Percentiles rank a stretch among this genome's conserved stretches.
Conservation (phyloP, 92 coral and sea anemone genomes). For the Chrysogorgia sp. region DNA sequence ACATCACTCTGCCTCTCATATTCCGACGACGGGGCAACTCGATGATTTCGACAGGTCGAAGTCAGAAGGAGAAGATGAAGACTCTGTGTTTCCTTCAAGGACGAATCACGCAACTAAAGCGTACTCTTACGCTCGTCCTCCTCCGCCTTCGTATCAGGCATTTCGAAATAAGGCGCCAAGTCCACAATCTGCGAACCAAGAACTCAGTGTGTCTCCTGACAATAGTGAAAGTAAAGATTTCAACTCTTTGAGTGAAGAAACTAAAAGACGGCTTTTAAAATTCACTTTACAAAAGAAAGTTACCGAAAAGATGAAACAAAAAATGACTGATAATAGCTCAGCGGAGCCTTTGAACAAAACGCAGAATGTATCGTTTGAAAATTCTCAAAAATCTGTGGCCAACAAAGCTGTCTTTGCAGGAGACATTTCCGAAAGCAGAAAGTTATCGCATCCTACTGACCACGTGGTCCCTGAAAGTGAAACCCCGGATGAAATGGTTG, state of each 20-base stretch:
- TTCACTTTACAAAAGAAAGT: slow-evolving; percentile 89
- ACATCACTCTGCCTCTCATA: slow-evolving; percentile 35
- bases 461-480: not conserved
- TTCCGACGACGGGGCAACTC: slow-evolving; percentile 10
- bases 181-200: slow-evolving; percentile 19
- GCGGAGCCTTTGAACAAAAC: slow-evolving; percentile 14
- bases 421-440: not conserved
- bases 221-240: slow-evolving; percentile 60
- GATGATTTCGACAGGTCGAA: slow-evolving; percentile 38
- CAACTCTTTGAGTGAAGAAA: slow-evolving; percentile 82
- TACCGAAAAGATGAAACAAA: slow-evolving; percentile 78
- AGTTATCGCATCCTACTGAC: not conserved
- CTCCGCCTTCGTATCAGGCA: slow-evolving; percentile 94
- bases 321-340: slow-evolving; percentile 52
- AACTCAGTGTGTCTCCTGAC: slow-evolving; percentile 37
- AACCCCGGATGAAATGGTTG: slow-evolving; percentile 20
- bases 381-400: not conserved
- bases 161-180: slow-evolving; percentile 57
- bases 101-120: slow-evolving; percentile 69
- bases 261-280: slow-evolving; percentile 75
- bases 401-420: not conserved
- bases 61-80: slow-evolving; percentile 46
- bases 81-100: not conserved
- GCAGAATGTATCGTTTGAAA: slow-evolving; percentile 38
- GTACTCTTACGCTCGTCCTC: slow-evolving; percentile 95